Percentiles rank a stretch among this genome's conserved stretches.
These are phyloP conservation scores for Acrocephalus arundinaceus DNA, from an alignment of 2,113 vertebrate species.

Conservation along the genomic window DNA sequence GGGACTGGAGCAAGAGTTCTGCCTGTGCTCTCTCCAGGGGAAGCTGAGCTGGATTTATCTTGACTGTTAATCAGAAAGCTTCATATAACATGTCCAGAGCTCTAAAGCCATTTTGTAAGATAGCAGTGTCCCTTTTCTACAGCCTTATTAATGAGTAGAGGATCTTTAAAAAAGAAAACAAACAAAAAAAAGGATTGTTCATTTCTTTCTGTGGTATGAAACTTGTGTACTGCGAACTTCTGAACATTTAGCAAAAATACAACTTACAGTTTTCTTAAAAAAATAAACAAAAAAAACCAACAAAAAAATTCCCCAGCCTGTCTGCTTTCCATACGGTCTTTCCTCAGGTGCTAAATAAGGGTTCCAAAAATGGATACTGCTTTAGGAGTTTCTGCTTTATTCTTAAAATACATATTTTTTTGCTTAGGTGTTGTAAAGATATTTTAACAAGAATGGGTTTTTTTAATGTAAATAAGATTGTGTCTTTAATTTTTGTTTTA, in stretches of 20 bases:
- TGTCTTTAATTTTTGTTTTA: slow-evolving; percentile 61
- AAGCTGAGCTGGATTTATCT: slow-evolving; percentile 28
- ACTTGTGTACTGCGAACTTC: slow-evolving; percentile 33
- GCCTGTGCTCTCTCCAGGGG: background rate
- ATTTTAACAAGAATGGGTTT: slow-evolving; percentile 63
- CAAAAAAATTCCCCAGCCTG: background rate
- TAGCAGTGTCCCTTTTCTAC: slow-evolving; percentile 66
- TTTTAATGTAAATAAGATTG: slow-evolving; percentile 72
- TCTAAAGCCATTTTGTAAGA: slow-evolving; percentile 73
- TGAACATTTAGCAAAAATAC: background rate
- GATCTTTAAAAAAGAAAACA: background rate
- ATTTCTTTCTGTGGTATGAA: slow-evolving; percentile 55
- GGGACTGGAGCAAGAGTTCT: background rate
- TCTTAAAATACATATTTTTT: slow-evolving; percentile 67
- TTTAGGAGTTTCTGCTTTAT: slow-evolving; percentile 74
- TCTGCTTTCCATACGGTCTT: slow-evolving; percentile 65
- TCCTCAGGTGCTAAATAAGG: slow-evolving; percentile 79
- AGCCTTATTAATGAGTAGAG: slow-evolving; percentile 60
- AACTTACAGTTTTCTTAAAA: slow-evolving; percentile 35
- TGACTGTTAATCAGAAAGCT: slow-evolving; percentile 53
- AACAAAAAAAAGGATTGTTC: background rate
- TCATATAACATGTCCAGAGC: slow-evolving; percentile 5
- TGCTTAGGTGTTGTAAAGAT: slow-evolving; percentile 71
- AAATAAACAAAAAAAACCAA: background rate
- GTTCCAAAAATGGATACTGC: slow-evolving; percentile 74